Conservation (phyloP, 2,888 invertebrate genomes). For the Danaus chrysippus region DNA sequence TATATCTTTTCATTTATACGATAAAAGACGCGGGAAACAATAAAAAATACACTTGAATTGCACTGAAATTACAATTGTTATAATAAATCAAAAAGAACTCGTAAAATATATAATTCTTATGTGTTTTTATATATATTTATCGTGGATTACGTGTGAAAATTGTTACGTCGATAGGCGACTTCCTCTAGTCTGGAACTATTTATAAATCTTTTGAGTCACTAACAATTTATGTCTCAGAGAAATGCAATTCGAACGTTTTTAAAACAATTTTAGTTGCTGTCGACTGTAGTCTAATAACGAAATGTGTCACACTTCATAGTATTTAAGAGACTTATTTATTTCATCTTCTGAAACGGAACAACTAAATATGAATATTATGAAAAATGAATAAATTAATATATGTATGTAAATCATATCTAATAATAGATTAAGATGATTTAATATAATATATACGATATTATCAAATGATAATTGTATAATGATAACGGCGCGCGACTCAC, state of each 20-base stretch:
- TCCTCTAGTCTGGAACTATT: conserved; percentile 29
- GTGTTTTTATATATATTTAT: background rate
- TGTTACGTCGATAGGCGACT: background rate
- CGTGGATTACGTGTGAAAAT: background rate
- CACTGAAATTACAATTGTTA: too few species aligned
- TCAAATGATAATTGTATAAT: background rate
- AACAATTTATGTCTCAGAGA: conserved; percentile 26
- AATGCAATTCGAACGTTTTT: conserved; percentile 33
- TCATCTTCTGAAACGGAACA: conserved; percentile 1
- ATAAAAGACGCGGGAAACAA: too few species aligned
- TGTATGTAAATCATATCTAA: too few species aligned
- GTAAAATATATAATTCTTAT: too few species aligned
- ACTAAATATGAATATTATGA: too few species aligned
- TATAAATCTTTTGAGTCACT: conserved; percentile 32
- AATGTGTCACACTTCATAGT: background rate
- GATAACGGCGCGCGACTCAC: background rate
- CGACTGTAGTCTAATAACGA: conserved; percentile 19
- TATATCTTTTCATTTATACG: too few species aligned
- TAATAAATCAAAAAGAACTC: too few species aligned
- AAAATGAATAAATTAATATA: too few species aligned
- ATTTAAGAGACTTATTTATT: background rate
- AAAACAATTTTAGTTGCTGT: conserved; percentile 29
- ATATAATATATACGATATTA: too few species aligned
- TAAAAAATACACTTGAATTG: too few species aligned
- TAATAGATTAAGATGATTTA: too few species aligned